Percentiles rank a stretch among this genome's conserved stretches.
These are phyloP conservation scores for Hirtodrosophila trivittata DNA, from an alignment of 2,888 invertebrate genomes.

Conservation along the genomic window DNA sequence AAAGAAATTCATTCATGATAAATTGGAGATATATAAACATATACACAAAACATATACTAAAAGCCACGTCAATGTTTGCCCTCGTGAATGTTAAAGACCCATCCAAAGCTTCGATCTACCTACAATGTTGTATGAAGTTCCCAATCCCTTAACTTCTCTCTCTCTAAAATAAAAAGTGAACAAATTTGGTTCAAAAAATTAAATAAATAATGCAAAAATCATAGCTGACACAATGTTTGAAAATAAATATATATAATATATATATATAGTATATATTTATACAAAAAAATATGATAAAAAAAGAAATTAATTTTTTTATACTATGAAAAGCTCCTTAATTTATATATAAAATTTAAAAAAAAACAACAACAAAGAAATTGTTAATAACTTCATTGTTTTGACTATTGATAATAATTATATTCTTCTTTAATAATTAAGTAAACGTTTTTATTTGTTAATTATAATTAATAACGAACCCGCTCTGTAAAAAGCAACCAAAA, in stretches of 20 bases:
- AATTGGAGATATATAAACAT: slow-evolving; percentile 22
- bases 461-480: slow-evolving; percentile 59
- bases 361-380: slow-evolving; percentile 50
- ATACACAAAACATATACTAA: slow-evolving; percentile 21
- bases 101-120: slow-evolving; percentile 42
- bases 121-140: slow-evolving; percentile 29
- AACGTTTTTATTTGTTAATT: slow-evolving; percentile 74
- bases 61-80: slow-evolving; percentile 52
- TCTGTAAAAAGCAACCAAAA: slow-evolving; percentile 48
- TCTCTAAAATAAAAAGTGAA: slow-evolving; percentile 42
- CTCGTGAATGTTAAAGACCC: slow-evolving; percentile 41
- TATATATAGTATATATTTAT: slow-evolving; percentile 41
- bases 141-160: slow-evolving; percentile 28
- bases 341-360: slow-evolving; percentile 31
- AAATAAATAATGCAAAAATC: slow-evolving; percentile 71
- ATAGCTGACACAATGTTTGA: slow-evolving; percentile 84
- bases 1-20: slow-evolving; percentile 46
- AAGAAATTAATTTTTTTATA: slow-evolving; percentile 34
- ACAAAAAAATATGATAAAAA: slow-evolving; percentile 33
- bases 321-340: slow-evolving; percentile 41
- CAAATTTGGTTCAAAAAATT: slow-evolving; percentile 39
- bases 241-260: slow-evolving; percentile 43
- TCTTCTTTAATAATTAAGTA: slow-evolving; percentile 71
- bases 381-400: slow-evolving; percentile 67
- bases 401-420: slow-evolving; percentile 60